Base-by-base conservation (phyloP, 64 coral and sea anemone genomes). In the Dendrophyllia cribrosa region DNA sequence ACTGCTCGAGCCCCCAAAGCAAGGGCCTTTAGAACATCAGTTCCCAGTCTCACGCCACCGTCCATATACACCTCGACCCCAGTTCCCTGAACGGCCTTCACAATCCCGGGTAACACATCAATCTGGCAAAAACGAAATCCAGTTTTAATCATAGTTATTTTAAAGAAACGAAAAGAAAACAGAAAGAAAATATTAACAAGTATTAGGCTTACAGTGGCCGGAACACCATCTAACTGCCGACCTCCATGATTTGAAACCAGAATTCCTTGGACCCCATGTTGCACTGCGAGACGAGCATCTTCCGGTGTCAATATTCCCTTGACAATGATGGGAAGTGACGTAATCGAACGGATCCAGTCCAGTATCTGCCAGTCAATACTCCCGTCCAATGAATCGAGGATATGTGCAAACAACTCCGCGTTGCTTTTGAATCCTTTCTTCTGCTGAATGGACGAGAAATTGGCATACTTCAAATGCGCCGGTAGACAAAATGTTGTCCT, bases 171-270 rank as follows among this genome's bases (percentile, higher is more conserved):
- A 34, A 34, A 87, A 6, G 34, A 34, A 34, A 87, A 6, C 25
- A 72, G 3, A 87, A 8, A 87, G 9, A 19, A 4, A 46, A 13
- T 12, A 43, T 83, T 6, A 9, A 6, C 16, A 81, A n/a, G 8
- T 19, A 56, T 15, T 26, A n/a, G 9, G 11, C 73, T 63, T 82
- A 94, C 92, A 70, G 92, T 83, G 20, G 92, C 92, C n/a, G 67
- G 76, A 9, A 89, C 86, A 64, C 86, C 86, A 59, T 94, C 92
- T 25, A 94, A 81, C 67, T 82, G 86, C 46, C 92, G 51, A 6
- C 75, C 92, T 70, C 92, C 92, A 76, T 94, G 92, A 72, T 94
- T 89, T 34, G 92, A 94, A 7, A 94, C 92, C 66, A 88, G 0
- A 60, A 94, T 94, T 7, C 86, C 92, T 46, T 89, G 75, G 81